Conservation (phyloP, 1,140 invertebrate species). For the Pygmarrhopalites habei region DNA sequence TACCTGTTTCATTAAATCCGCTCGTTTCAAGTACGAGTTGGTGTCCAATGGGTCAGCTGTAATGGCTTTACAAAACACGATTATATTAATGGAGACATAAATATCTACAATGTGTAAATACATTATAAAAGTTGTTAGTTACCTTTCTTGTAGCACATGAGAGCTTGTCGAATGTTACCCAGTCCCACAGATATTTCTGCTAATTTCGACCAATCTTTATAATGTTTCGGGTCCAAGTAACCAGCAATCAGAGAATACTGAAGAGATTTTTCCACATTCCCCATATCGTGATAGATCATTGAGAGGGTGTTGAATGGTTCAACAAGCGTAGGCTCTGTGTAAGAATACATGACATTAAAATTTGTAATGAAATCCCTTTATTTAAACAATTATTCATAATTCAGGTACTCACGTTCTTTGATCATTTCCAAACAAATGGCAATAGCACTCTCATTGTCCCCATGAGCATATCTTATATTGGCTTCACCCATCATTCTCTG, state of each 20-base stretch:
- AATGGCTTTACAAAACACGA: too few relatives aligned
- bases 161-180: slow-evolving; percentile 66
- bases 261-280: too few relatives aligned
- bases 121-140: too few relatives aligned
- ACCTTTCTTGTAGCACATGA: slow-evolving; percentile 70
- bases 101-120: too few relatives aligned
- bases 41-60: slow-evolving; percentile 50
- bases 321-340: slow-evolving; percentile 68
- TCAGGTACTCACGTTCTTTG: slow-evolving; percentile 48
- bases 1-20: too few relatives aligned
- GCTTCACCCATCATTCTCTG: slow-evolving; percentile 88
- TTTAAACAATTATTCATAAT: too few relatives aligned
- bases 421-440: slow-evolving; percentile 91
- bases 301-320: slow-evolving; percentile 86
- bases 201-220: slow-evolving; percentile 75
- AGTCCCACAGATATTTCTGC: slow-evolving; percentile 70
- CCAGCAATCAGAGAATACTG: slow-evolving; percentile 86
- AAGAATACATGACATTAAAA: too few relatives aligned
- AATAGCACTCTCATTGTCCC: slow-evolving; percentile 70
- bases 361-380: too few relatives aligned
- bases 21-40: slow-evolving; percentile 61
- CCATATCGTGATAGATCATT: slow-evolving; percentile 75
- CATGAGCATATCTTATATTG: slow-evolving; percentile 75
- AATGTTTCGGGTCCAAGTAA: slow-evolving; percentile 69
- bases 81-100: too few relatives aligned